Evolutionary conservation across 2,888 invertebrate species (phyloP).

Genomic region (Lasioglossum vierecki): DNA sequence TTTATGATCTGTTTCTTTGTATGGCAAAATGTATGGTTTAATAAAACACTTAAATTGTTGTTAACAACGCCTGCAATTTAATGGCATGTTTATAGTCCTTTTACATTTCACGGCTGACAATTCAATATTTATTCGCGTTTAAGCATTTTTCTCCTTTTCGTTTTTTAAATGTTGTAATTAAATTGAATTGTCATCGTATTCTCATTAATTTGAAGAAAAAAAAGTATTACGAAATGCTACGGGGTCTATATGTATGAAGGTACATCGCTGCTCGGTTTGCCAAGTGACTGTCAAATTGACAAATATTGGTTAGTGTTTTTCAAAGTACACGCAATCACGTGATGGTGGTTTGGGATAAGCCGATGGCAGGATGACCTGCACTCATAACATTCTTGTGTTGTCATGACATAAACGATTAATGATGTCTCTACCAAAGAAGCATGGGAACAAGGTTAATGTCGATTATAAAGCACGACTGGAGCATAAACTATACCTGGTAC

Average conservation of each 20-base stretch:
- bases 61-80: slow-evolving; percentile 29
- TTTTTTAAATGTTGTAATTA: not conserved
- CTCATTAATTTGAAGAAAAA: not conserved
- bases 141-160: no score
- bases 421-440: slow-evolving; percentile 80
- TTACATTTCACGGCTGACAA: not conserved
- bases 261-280: slow-evolving; percentile 47
- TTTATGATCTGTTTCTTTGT: slow-evolving; percentile 54
- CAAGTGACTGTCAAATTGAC: slow-evolving; percentile 48
- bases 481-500: slow-evolving; percentile 87
- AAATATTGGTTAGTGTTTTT: slow-evolving; percentile 33
- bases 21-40: slow-evolving; percentile 52
- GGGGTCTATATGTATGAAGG: slow-evolving; percentile 8
- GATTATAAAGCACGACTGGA: slow-evolving; percentile 87
- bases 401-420: slow-evolving; percentile 70
- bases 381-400: slow-evolving; percentile 46
- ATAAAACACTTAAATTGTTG: slow-evolving; percentile 62
- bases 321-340: slow-evolving; percentile 43
- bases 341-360: slow-evolving; percentile 18
- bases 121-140: not conserved
- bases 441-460: slow-evolving; percentile 80
- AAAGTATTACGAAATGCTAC: not conserved
- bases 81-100: not conserved
- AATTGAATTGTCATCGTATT: not conserved
- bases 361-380: slow-evolving; percentile 53